Evolutionary conservation across 1,140 invertebrate genomes (phyloP), one percentile per base, ranked within the genome.

Genomic region (Drosophila biarmipes): DNA sequence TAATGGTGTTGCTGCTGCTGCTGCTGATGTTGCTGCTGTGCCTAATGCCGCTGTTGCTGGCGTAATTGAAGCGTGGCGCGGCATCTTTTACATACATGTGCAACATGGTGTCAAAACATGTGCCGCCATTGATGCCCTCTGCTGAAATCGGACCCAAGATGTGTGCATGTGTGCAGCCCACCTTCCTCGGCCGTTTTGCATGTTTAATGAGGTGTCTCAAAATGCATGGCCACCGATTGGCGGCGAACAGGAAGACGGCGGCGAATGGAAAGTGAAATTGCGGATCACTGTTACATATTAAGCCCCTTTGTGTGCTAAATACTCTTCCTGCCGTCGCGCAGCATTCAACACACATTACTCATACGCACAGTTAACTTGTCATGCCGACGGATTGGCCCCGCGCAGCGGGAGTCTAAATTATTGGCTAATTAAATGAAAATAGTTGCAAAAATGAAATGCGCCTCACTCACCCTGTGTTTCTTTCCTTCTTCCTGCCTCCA

Each of bases 281-380:
- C 82, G 81, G 71, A 57, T 69, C 56, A 75, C 81, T 86, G 73
- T 80, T 78, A 69, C 61, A 86, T 55, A 34, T 45, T 38, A 14
- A 11, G 6, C 58, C 27, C 63, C 82, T 87, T 87, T 86, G 82
- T 86, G 81, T 86, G 82, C 82, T 87, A 87, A 86, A 87, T 78
- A 72, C 43, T 51, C 59, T 86, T 86, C 82, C 82, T 86, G 82
- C 55, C 58, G 35, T 11, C 35, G 46, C 27, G 19, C 37, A 42
- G 51, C 68, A 63, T 59, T 74, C 78, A 55, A 68, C 64, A 64
- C 69, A 63, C 64, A 78, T 86, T 87, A 87, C 82, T 86, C 82
- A 86, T 86, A 86, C 82, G 82, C 82, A 86, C 82, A 64, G 82
- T 87, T 81, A 77, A 59, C 81, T 55, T 74, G 72, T 74, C 71